These are phyloP conservation scores for Melieria picta DNA, from an alignment of 2,888 invertebrate genomes.

Conservation along the genomic window DNA sequence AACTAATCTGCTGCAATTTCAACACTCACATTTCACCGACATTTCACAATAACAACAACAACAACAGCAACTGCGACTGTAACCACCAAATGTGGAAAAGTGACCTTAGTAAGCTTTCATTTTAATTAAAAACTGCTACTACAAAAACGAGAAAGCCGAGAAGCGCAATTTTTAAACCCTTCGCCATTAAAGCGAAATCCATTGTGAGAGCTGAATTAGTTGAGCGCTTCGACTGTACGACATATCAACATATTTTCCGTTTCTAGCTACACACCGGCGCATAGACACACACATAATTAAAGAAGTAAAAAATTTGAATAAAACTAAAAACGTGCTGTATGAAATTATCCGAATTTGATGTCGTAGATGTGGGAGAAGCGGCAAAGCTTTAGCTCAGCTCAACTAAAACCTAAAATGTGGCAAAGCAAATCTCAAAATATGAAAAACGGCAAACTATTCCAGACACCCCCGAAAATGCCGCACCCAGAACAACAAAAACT, in stretches of 20 bases:
- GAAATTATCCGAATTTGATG: no score
- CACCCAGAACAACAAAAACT: slow-evolving; percentile 13
- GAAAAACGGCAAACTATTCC: not conserved
- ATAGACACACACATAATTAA: no score
- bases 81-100: not conserved
- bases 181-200: not conserved
- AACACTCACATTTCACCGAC: no score
- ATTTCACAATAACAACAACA: slow-evolving; percentile 2
- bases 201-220: slow-evolving; percentile 8
- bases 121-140: slow-evolving; percentile 33
- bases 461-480: not conserved
- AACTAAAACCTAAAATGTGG: no score
- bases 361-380: no score
- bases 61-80: not conserved
- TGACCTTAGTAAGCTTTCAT: slow-evolving; percentile 25
- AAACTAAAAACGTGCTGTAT: no score
- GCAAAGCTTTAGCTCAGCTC: no score
- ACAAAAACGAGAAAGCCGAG: not conserved
- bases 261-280: no score
- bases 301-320: no score
- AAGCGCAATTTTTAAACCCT: not conserved
- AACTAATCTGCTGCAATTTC: no score
- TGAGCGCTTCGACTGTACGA: not conserved
- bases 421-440: not conserved
- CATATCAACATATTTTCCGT: no score